Evolutionary conservation across 2,113 vertebrate genomes (phyloP).

Genomic region (Ariopsis seemanni): DNA sequence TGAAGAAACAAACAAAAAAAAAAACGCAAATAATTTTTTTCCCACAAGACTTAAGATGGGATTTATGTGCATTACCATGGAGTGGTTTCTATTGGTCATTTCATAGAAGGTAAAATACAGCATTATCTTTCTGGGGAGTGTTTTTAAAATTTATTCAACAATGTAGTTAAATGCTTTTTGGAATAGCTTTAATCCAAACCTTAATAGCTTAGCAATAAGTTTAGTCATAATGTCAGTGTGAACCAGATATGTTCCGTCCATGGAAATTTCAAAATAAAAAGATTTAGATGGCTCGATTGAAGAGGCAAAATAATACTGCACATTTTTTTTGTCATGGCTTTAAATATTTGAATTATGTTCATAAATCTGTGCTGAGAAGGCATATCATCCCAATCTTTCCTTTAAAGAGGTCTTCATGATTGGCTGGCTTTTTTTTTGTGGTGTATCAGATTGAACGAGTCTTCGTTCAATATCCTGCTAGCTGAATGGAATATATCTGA

Average conservation of each 20-base stretch:
- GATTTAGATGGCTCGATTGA: background rate
- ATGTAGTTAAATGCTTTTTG: background rate
- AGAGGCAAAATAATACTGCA: background rate
- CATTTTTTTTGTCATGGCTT: background rate
- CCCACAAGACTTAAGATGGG: background rate
- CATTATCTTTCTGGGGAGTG: background rate
- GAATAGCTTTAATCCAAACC: background rate
- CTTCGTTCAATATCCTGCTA: too few relatives aligned
- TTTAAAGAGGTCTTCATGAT: background rate
- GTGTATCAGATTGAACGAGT: too few relatives aligned
- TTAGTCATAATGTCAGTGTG: background rate
- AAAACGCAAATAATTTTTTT: background rate
- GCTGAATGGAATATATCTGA: too few relatives aligned
- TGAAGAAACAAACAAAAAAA: background rate
- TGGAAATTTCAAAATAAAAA: background rate
- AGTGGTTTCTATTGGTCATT: background rate
- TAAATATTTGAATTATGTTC: background rate
- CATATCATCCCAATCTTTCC: background rate
- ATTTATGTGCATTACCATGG: background rate
- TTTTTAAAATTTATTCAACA: background rate
- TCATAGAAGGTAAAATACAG: background rate
- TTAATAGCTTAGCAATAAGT: background rate
- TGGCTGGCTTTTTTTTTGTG: too few relatives aligned
- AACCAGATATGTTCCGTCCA: background rate
- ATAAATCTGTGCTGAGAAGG: background rate